phyloP scores from a whole-genome alignment of 2,797 vertebrate genomes.

The Leuciscus waleckii region DNA sequence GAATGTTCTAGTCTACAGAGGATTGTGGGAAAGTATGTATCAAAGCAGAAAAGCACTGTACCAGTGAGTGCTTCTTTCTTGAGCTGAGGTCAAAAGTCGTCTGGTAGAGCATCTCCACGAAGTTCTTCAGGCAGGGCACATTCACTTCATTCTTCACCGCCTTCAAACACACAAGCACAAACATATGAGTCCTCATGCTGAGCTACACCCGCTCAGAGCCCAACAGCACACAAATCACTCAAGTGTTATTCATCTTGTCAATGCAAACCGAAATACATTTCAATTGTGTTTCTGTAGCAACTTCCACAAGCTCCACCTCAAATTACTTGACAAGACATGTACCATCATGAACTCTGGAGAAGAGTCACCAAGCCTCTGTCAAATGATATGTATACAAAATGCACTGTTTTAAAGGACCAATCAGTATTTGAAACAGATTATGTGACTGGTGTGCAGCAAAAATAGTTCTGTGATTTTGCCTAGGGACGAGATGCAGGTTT shows the following conservation, averaged over 20 bases:
- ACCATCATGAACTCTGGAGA: not conserved
- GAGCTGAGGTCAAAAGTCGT: conserved; percentile 98
- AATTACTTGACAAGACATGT: conserved; percentile 33
- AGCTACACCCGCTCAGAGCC: conserved; percentile 3
- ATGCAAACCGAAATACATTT: conserved; percentile 3
- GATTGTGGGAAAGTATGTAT: conserved; percentile 12
- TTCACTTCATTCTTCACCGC: conserved; percentile 99
- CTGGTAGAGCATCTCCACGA: conserved; percentile 99
- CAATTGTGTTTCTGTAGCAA: conserved; percentile 32
- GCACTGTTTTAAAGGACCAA: not conserved
- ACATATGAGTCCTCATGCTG: conserved; percentile 25
- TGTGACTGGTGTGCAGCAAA: not conserved
- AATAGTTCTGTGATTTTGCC: not conserved
- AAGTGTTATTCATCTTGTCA: conserved; percentile 12
- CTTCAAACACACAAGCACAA: conserved; percentile 70
- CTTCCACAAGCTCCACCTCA: conserved; percentile 16
- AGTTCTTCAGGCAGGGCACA: conserved; percentile 98
- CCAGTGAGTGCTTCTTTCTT: conserved; percentile 99
- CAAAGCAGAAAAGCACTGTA: conserved; percentile 67
- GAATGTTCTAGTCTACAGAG: not conserved
- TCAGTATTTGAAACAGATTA: not conserved
- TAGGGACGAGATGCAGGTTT: not conserved
- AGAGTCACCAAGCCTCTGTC: not conserved
- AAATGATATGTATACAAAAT: not conserved
- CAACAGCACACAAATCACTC: conserved; percentile 37